Evolutionary conservation across 2,113 vertebrate genomes (phyloP), one percentile per base, ranked within the genome.

Genomic region (Porphyrio hochstetteri): DNA sequence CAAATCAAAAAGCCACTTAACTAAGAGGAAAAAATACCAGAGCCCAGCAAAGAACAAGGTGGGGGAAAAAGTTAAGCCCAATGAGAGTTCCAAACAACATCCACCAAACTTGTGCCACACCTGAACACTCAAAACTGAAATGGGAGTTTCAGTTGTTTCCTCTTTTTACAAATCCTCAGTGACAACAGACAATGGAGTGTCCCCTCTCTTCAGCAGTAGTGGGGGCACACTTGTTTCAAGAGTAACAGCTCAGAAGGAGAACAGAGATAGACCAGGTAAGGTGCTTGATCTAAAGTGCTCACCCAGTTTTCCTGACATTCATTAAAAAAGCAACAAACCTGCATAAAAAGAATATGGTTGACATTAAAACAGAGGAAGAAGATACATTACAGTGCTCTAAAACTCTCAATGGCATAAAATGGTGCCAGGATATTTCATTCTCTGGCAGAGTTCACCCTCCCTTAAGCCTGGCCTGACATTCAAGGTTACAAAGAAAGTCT

Each of bases 1-100:
- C 56, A 78, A 68, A 78, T 48, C 29, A 89, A 82, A 78, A 56
- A 68, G 57, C 50, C 59, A 72, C 18, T 61, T 69, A 68, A 71
- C 27, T 38, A 63, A 61, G 8, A 79, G 27, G 63, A 82, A 76
- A 65, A 89, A 80, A 35, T 24, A 86, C 13, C 42, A 57, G 46
- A 75, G 75, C 6, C 33, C 36, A 78, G 61, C 13, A 76, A 75
- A 76, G 33, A 63, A 44, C 18, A 83, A 53, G 28, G 23, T 13
- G 15, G 10, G 20, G 3, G 0, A 2, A 10, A 50, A 68, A 70
- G 38, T 2, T 2, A 19, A 36, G 63, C 35, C 1, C 7, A 33
- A 42, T 0, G 0, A 31, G 89, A 69, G 23, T 6, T 25, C 44
- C 44, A 4, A 44, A 72, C 90, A 28, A 40, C 15, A 56, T 31